Base-by-base conservation (phyloP, 2,888 invertebrate genomes). In the Parnassius apollo region DNA sequence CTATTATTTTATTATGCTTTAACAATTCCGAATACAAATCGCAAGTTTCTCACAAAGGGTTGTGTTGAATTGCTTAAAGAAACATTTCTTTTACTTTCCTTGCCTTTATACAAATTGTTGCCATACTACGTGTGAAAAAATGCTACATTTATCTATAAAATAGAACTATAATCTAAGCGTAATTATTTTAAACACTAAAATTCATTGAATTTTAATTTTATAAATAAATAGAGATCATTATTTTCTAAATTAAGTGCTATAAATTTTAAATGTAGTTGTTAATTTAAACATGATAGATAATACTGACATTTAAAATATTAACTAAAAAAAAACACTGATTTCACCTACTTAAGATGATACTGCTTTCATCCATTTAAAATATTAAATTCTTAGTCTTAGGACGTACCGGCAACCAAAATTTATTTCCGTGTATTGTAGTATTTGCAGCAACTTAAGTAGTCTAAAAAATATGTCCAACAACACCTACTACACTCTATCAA, bases 181-280 rank as follows among this genome's bases (percentile, higher is more conserved):
- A 63, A 18, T 59, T 56, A 55, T 42, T 56, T n/a, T 49, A 42
- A 4, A 8, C 8, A 9, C 8, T 48, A 53, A 56, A 55, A 55
- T 45, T 54, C 11, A 25, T 51, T 42, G 11, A 56, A 42, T 25
- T 44, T 52, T 59, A 42, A 56, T 49, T 53, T 13, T 57, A 57
- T 64, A 53, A 64, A 59, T 64, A 52, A 42, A 62, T 22, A 61
- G 53, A 35, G 49, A 61, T 52, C 42, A 42, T 60, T 57, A 9
- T 25, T 57, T 48, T 48, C 12, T 45, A 54, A 57, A 46, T 42
- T 8, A 42, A 57, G 45, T 57, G 44, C 18, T 60, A 49, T 42
- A 13, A 25, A 11, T 48, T 46, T 52, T 42, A 42, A 64, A 49
- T 42, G 35, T 55, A 51, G 3, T 56, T 22, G 35, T n/a, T 13